Percentiles rank a stretch among this genome's conserved stretches.
Conservation (phyloP, 2,888 invertebrate genomes). For the Lithophane semibrunnea region DNA sequence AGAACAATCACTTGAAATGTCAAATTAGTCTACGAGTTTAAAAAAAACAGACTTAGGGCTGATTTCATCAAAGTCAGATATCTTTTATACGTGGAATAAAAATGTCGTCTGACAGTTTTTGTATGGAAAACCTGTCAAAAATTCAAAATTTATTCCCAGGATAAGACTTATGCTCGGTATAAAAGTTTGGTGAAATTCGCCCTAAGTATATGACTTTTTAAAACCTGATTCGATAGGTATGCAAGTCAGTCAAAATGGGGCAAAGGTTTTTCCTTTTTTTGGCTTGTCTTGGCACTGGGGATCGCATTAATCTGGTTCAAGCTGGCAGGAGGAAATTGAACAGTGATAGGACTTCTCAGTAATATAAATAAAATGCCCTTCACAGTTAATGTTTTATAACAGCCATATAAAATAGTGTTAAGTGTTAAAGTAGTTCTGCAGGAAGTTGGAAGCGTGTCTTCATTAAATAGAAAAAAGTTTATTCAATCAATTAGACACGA, state of each 20-base stretch:
- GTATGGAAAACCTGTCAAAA: no score
- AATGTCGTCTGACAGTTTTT: no score
- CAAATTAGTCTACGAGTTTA: no score
- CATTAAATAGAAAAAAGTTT: constrained; percentile 24
- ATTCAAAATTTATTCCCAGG: no score
- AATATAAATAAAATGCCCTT: constrained; percentile 18
- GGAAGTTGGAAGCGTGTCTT: constrained; percentile 37
- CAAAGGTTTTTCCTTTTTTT: background rate
- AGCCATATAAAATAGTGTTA: constrained; percentile 15
- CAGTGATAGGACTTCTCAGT: background rate
- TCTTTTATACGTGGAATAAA: no score
- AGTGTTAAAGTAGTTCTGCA: constrained; percentile 38
- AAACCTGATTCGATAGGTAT: background rate
- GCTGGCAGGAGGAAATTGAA: background rate
- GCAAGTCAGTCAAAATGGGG: background rate
- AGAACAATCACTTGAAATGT: no score
- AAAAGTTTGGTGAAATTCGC: no score
- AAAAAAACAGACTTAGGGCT: no score
- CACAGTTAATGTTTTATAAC: constrained; percentile 25
- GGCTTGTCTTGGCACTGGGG: background rate
- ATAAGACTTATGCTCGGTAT: no score
- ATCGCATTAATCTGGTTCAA: background rate
- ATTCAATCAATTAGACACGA: constrained; percentile 26
- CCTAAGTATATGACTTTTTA: background rate
- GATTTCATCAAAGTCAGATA: no score